These are phyloP conservation scores for Trachelus tabidus DNA, from an alignment of 2,888 invertebrate genomes.

Conservation along the genomic window DNA sequence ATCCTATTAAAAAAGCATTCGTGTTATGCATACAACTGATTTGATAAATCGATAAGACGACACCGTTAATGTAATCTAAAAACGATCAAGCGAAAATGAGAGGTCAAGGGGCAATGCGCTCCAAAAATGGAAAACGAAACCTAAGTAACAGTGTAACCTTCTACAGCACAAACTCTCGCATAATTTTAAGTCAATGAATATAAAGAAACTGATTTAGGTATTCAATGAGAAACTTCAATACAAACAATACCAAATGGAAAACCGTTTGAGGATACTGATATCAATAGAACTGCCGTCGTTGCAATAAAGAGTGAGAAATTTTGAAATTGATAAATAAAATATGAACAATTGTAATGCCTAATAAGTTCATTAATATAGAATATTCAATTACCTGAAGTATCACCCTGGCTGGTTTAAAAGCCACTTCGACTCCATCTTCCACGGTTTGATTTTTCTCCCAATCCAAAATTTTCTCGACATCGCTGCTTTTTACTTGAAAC, in stretches of 20 bases:
- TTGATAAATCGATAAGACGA: neutral
- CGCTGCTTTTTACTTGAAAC: conserved; percentile 86
- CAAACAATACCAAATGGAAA: neutral
- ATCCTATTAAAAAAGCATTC: conserved; percentile 70
- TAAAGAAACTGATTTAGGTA: neutral
- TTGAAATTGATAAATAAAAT: neutral
- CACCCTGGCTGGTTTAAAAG: conserved; percentile 96
- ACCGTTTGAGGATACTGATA: neutral
- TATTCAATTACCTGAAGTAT: conserved; percentile 82
- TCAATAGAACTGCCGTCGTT: neutral
- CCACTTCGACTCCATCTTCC: conserved; percentile 85
- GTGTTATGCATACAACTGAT: neutral
- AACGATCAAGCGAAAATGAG: neutral
- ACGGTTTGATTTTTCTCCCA: conserved; percentile 84
- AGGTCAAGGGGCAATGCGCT: neutral
- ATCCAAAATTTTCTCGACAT: conserved; percentile 88
- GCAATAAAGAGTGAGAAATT: neutral
- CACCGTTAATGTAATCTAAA: neutral
- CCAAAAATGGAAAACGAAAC: neutral
- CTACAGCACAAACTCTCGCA: neutral
- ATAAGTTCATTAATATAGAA: neutral
- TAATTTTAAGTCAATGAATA: neutral
- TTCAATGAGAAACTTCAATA: neutral
- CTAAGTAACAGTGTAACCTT: neutral
- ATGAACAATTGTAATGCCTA: neutral